Base-by-base conservation (phyloP, 2,797 vertebrate species). In the Phoeniculus purpureus region DNA sequence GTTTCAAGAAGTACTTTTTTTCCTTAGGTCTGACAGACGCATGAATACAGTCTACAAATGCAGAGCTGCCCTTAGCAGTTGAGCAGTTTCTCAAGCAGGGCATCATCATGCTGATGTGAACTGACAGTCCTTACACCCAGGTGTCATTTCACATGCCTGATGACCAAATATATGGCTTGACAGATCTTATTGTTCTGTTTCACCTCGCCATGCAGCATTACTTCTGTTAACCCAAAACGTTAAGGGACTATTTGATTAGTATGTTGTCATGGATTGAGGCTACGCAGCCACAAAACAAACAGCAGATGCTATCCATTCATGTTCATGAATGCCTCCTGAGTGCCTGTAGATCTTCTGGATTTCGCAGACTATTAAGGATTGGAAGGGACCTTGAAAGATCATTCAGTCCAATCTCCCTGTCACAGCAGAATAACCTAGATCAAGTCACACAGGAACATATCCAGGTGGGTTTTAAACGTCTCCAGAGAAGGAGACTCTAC, bases 101-200 rank as follows among this genome's bases (percentile, higher is more conserved):
- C 23, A 87, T 13, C 43, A 73, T 74, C 64, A 85, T n/a, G 43
- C n/a, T 92, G 84, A 94, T 94, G 61, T 66, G 29, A 96, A 88
- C 77, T 75, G 61, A 84, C 71, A 94, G 43, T 72, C 56, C 71
- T 82, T 93, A 85, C 22, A 88, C 16, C 8, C 75, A 55, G 25
- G 26, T 81, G 81, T 77, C 92, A 90, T 45, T 87, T 78, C 87
- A 75, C 58, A 58, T 19, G 6, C 12, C 6, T 40, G 73, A 83
- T 94, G 40, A 90, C 74, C 87, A 93, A 94, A 92, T 32, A 90
- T 65, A 16, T 1, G 8, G 18, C 65, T 95, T 93, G 89, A 86
- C 80, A 87, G 82, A 73, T 79, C 71, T 88, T 75, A 34, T 60
- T 90, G 61, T 85, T 89, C 79, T 92, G 34, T 87, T 94, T 93